Conservation (phyloP, 2,888 invertebrate genomes). For the Rhopalosiphum nymphaeae region DNA sequence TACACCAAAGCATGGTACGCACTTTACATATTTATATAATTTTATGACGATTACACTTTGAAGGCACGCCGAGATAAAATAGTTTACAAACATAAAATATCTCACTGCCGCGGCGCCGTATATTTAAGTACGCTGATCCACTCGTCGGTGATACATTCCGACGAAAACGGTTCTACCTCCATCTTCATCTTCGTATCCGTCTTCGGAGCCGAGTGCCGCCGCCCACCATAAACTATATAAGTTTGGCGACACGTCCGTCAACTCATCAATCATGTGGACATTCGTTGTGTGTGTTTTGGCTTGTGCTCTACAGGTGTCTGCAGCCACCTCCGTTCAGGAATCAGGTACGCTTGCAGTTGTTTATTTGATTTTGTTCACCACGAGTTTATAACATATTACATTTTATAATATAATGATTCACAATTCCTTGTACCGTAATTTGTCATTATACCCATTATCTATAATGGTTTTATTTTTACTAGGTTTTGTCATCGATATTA, state of each 20-base stretch:
- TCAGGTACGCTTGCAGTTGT: neutral
- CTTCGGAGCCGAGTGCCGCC: neutral
- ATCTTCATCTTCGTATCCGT: neutral
- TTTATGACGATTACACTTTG: neutral
- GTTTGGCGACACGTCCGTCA: neutral
- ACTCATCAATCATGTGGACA: slow-evolving; percentile 27
- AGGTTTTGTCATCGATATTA: neutral
- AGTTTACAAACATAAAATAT: neutral
- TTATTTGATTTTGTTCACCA: neutral
- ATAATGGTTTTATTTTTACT: neutral
- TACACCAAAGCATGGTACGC: neutral
- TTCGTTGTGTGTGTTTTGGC: slow-evolving; percentile 17
- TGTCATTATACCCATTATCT: neutral
- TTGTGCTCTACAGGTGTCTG: neutral
- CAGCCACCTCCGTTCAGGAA: neutral
- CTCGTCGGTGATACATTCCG: neutral
- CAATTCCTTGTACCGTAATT: neutral
- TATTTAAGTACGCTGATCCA: neutral
- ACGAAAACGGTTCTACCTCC: slow-evolving; percentile 10
- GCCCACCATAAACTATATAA: neutral
- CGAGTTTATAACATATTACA: neutral
- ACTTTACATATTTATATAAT: neutral
- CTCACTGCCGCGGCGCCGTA: neutral
- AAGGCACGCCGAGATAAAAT: neutral
- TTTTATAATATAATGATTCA: neutral